A percentile compares a stretch with the other conserved stretches of the same genome.
phyloP scores from a whole-genome alignment of 2,797 vertebrate species.

The Clamator glandarius region DNA sequence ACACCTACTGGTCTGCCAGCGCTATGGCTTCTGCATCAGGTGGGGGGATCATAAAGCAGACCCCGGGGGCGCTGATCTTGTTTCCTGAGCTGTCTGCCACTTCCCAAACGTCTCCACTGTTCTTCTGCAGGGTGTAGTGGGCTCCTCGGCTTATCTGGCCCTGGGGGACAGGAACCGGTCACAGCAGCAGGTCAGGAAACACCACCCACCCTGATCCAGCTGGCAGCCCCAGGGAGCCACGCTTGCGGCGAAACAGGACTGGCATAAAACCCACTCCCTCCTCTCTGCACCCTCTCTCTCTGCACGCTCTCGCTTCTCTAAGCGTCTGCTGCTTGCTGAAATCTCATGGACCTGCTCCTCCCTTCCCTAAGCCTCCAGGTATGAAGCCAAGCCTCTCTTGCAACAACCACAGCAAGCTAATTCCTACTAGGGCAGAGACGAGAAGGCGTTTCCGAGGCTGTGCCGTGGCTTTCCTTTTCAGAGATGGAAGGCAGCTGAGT shows the following conservation, averaged over 20 bases:
- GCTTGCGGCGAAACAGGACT: not conserved
- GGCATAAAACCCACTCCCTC: not conserved
- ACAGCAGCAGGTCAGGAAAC: not conserved
- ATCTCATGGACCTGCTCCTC: not conserved
- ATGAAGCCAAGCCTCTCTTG: not conserved
- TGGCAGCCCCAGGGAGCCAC: rapidly evolving
- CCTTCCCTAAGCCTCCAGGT: not conserved
- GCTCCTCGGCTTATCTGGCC: slow-evolving; percentile 87
- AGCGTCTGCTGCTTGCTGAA: not conserved
- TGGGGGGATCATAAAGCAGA: slow-evolving; percentile 95
- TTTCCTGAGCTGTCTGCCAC: slow-evolving; percentile 84
- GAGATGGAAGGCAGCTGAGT: not conserved
- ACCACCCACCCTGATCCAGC: rapidly evolving
- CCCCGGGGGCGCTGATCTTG: slow-evolving; percentile 82
- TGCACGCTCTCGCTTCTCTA: too few species aligned
- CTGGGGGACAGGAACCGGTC: slow-evolving; percentile 69
- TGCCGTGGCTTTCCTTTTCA: not conserved
- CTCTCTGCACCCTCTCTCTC: not conserved
- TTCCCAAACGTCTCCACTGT: slow-evolving; percentile 87
- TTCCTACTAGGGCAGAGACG: not conserved
- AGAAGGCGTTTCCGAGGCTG: not conserved
- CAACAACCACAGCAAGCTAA: not conserved
- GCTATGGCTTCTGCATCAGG: slow-evolving; percentile 86
- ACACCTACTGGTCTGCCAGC: slow-evolving; percentile 85
- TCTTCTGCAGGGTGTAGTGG: slow-evolving; percentile 88